Base-by-base conservation (phyloP, 2,113 vertebrate species). In the Rhinoderma darwinii region DNA sequence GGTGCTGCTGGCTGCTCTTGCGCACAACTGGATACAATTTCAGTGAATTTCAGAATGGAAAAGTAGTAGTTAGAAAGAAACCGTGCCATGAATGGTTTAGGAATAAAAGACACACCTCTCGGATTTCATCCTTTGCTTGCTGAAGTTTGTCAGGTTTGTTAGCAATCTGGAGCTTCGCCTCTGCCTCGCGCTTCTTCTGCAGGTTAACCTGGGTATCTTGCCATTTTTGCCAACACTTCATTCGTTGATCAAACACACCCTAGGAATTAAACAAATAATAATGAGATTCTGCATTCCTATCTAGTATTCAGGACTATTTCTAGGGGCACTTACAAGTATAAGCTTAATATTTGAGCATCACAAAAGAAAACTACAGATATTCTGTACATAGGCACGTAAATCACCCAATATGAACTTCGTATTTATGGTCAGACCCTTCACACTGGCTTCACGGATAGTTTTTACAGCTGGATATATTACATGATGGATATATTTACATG, bases 211-310 rank as follows among this genome's bases (percentile, higher is more conserved):
- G 97, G 87, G 95, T 95, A 90, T 99, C 98, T 93, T 99, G 98
- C 97, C 97, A 99, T 88, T 97, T 99, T 91, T 97, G 96, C 98
- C 98, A 99, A 80, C 96, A 97, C 93, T 98, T 99, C 94, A 98
- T 97, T 61, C 96, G 94, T 88, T 99, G 97, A 90, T 99, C 98
- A 90, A 99, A 99, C 68, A 99, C 96, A 86, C 94, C 96, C 96
- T 99, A 51, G 3, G 68, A 88, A 61, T 47, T 90, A 44, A 61
- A 47, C 20, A 50, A 9, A 7, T 3, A 17, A 18, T 70, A 5
- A 41, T 30, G 5, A 27, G 7, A 76, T 15, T 47, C n/a, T 77
- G n/a, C 74, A 47, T 47, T 73, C 9, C 37, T 73, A 0, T 22
- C 9, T 44, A 41, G 39, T 41, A 63, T 63, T 9, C 15, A 32